phyloP scores from a whole-genome alignment of 1,140 invertebrate species.

The Drosophila malerkotliana region DNA sequence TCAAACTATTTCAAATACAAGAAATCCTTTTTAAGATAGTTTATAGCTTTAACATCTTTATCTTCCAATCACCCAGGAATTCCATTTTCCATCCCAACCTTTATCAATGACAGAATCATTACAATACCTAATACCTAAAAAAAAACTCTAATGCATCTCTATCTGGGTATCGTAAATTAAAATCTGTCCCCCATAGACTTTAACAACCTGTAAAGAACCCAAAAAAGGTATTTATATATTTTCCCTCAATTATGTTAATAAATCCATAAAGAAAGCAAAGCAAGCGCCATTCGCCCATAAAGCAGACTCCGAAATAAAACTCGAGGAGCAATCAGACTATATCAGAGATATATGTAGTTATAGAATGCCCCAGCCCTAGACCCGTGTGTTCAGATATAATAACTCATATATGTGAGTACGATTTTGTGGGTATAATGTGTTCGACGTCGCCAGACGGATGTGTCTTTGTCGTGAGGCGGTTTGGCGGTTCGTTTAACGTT shows the following conservation, averaged over 20 bases:
- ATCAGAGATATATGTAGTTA: slow-evolving; percentile 40
- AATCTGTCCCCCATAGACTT: slow-evolving; percentile 56
- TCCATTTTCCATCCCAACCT: not conserved
- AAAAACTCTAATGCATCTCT: slow-evolving; percentile 63
- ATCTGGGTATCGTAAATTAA: slow-evolving; percentile 51
- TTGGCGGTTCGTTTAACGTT: slow-evolving; percentile 71
- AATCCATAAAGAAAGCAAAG: slow-evolving; percentile 72
- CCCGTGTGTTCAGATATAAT: slow-evolving; percentile 17
- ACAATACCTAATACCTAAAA: slow-evolving; percentile 16
- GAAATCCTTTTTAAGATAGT: not conserved
- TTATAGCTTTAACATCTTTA: not conserved
- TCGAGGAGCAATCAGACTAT: slow-evolving; percentile 56
- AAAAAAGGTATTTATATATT: slow-evolving; percentile 52
- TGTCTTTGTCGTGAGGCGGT: slow-evolving; percentile 58
- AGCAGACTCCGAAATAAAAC: slow-evolving; percentile 61
- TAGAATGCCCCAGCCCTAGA: slow-evolving; percentile 24
- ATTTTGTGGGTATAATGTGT: slow-evolving; percentile 10
- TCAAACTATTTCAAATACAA: not conserved
- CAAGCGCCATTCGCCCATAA: slow-evolving; percentile 58
- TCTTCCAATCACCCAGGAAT: not conserved
- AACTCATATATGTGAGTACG: slow-evolving; percentile 26
- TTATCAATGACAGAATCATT: slow-evolving; percentile 30
- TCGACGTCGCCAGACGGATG: slow-evolving; percentile 58
- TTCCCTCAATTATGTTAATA: slow-evolving; percentile 71
- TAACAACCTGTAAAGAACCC: slow-evolving; percentile 44